Conservation (phyloP, 2,797 vertebrate species). For the Diglossa cyanea region DNA sequence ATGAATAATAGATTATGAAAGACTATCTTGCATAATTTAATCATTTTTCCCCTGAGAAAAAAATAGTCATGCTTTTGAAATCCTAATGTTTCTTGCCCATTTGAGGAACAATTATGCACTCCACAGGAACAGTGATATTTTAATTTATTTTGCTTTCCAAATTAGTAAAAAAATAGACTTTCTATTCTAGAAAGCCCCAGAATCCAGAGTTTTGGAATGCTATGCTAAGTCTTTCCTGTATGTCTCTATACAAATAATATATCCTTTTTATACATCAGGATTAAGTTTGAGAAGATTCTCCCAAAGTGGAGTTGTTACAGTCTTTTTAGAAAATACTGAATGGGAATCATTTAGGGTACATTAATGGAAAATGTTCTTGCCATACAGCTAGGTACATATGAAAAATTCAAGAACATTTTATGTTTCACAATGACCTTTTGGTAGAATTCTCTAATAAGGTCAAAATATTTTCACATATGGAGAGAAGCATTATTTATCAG, state of each 20-base stretch:
- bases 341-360: background rate
- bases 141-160: background rate
- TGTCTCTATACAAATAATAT: background rate
- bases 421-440: background rate
- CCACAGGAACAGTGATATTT: background rate
- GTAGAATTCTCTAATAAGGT: background rate
- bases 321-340: background rate
- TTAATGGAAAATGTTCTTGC: background rate
- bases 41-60: background rate
- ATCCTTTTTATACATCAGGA: background rate
- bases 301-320: background rate
- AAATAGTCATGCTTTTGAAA: background rate
- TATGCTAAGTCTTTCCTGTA: background rate
- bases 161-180: background rate
- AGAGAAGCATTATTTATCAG: background rate
- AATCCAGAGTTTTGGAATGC: background rate
- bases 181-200: background rate
- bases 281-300: background rate
- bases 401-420: background rate
- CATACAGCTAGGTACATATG: background rate
- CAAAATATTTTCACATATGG: background rate
- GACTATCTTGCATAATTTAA: background rate
- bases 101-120: background rate
- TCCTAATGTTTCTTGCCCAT: background rate
- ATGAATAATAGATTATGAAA: background rate